Conservation (phyloP, 2,113 vertebrate genomes). For the Thryonomys swinderianus region DNA sequence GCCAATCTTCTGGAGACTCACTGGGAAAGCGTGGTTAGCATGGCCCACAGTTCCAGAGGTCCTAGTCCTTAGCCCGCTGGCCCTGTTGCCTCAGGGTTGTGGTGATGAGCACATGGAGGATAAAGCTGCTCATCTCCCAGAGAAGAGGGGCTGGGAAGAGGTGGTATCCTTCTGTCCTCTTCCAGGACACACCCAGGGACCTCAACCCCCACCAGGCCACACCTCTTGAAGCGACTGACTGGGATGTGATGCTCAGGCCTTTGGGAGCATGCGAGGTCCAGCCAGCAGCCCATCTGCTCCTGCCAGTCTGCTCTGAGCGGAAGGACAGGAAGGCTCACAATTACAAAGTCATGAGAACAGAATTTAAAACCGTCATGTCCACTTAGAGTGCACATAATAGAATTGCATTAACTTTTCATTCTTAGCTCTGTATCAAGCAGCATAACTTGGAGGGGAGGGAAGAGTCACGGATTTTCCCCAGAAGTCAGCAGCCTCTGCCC, state of each 20-base stretch:
- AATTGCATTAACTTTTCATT: background rate
- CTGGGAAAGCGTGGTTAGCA: background rate
- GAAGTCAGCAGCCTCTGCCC: background rate
- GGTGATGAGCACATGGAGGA: background rate
- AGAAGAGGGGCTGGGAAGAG: background rate
- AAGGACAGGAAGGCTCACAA: background rate
- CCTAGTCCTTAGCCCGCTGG: too few species aligned
- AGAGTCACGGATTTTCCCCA: background rate
- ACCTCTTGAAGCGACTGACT: too few species aligned
- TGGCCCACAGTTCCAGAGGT: background rate
- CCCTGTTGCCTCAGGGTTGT: background rate
- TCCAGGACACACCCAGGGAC: background rate
- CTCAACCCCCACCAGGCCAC: too few species aligned
- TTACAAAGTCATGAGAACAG: background rate
- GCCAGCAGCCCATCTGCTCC: fast-evolving
- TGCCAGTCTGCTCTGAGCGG: background rate
- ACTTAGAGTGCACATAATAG: background rate
- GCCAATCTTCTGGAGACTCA: background rate
- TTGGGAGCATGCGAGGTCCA: too few species aligned
- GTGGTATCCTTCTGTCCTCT: background rate
- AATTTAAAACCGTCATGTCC: background rate
- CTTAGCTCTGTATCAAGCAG: background rate
- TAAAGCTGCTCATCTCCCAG: background rate
- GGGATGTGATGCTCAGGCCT: too few species aligned
- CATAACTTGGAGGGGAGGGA: background rate